Conservation (phyloP, 1,140 invertebrate species). For the Zelostemma sp. region DNA sequence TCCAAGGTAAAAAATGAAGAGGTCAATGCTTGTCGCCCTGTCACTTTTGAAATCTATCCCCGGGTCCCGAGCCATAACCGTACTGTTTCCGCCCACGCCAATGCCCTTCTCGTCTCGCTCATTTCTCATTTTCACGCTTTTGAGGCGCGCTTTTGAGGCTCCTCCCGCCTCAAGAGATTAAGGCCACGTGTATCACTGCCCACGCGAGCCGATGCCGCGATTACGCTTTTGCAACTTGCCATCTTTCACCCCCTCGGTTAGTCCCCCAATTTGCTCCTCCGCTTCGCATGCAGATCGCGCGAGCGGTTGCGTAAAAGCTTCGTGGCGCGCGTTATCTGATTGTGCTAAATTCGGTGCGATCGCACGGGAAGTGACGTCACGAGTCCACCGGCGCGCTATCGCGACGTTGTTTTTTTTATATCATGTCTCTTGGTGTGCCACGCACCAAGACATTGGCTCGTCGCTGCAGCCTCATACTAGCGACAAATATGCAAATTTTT, state of each 20-base stretch:
- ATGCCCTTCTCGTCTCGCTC: constrained; percentile 27
- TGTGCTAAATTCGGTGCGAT: constrained; percentile 13
- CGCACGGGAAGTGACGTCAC: constrained; percentile 11
- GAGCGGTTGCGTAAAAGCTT: constrained; percentile 6
- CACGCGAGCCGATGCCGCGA: constrained; percentile 15
- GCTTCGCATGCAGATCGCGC: not conserved
- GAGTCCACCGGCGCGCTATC: not conserved
- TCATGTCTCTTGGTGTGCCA: too few species aligned
- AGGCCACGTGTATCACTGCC: constrained; percentile 24
- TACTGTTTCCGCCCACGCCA: constrained; percentile 32
- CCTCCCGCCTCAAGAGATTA: constrained; percentile 33
- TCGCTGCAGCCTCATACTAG: too few species aligned
- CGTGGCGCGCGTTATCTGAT: constrained; percentile 1
- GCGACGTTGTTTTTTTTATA: too few species aligned
- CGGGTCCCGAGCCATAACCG: constrained; percentile 14
- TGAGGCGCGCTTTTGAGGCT: constrained; percentile 36
- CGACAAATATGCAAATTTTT: too few species aligned
- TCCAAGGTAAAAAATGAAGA: too few species aligned
- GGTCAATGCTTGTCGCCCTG: not conserved
- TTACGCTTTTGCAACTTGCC: not conserved
- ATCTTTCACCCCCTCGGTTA: not conserved
- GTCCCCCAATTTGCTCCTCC: not conserved
- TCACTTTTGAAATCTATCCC: constrained; percentile 27
- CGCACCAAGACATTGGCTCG: too few species aligned
- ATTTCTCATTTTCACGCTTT: constrained; percentile 44